Conservation (phyloP, 1,140 invertebrate genomes). For the Lasaia peninsularis region DNA sequence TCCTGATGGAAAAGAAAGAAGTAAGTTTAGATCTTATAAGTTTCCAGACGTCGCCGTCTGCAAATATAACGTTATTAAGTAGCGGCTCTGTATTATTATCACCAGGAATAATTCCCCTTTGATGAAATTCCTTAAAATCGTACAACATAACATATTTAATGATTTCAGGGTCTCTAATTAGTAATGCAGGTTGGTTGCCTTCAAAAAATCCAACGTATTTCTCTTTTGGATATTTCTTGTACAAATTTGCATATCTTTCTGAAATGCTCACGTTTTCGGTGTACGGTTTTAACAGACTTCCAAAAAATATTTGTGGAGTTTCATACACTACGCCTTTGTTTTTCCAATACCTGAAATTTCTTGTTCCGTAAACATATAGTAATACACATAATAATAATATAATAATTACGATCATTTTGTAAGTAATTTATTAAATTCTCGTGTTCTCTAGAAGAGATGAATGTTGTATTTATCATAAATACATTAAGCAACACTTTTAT, state of each 20-base stretch:
- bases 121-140: conserved; percentile 50
- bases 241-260: conserved; percentile 3
- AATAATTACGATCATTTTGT: background rate
- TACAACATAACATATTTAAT: background rate
- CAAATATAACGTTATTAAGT: conserved; percentile 29
- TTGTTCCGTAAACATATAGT: conserved; percentile 31
- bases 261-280: conserved; percentile 9
- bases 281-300: conserved; percentile 12
- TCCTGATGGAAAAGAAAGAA: conserved; percentile 21
- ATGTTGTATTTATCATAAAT: too few species aligned
- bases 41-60: conserved; percentile 18
- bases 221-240: conserved; percentile 1
- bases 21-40: conserved; percentile 20
- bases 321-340: conserved; percentile 13
- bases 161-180: conserved; percentile 8
- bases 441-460: too few species aligned
- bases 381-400: background rate
- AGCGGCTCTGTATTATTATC: conserved; percentile 32
- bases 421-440: background rate
- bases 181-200: background rate
- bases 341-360: conserved; percentile 24
- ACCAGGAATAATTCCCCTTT: conserved; percentile 24
- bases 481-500: too few species aligned
- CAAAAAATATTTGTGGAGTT: conserved; percentile 17
- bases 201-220: conserved; percentile 7